A percentile compares a stretch with the other conserved stretches of the same genome.
phyloP scores from a whole-genome alignment of 2,113 vertebrate genomes.

The Spea multiplicata region DNA sequence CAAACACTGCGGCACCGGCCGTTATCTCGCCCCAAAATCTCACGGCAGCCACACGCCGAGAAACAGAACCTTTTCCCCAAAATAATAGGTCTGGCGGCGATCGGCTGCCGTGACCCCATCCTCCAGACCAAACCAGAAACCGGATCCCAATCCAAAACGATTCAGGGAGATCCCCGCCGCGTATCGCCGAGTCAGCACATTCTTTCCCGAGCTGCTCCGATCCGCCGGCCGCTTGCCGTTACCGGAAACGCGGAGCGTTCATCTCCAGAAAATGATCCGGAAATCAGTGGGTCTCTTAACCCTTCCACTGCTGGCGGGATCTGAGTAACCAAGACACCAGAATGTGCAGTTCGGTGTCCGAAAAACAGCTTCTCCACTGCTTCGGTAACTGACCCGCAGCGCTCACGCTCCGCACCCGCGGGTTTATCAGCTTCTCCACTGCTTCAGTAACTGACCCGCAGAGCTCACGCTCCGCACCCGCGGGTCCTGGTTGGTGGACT shows the following conservation, averaged over 20 bases:
- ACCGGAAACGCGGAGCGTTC: not conserved
- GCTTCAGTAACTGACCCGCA: too few species aligned
- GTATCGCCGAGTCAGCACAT: conserved; percentile 10
- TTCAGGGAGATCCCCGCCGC: not conserved
- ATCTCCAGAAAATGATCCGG: not conserved
- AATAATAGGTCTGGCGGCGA: not conserved
- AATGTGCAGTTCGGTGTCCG: too few species aligned
- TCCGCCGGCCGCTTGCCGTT: not conserved
- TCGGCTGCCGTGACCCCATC: not conserved
- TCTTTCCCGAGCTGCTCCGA: not conserved
- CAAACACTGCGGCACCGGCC: not conserved
- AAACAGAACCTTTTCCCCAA: not conserved
- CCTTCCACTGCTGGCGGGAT: not conserved
- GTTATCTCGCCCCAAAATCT: not conserved
- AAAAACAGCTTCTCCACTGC: too few species aligned
- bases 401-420: too few species aligned
- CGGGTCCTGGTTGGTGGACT: too few species aligned
- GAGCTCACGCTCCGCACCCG: too few species aligned
- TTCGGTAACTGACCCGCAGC: too few species aligned
- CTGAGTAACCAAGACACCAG: too few species aligned
- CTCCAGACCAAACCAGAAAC: conserved; percentile 16
- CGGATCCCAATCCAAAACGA: not conserved
- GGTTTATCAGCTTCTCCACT: too few species aligned
- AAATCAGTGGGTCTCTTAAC: not conserved
- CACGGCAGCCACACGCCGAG: not conserved